These are phyloP conservation scores for Trichomalopsis sarcophagae DNA, from an alignment of 1,140 invertebrate genomes.

Conservation along the genomic window DNA sequence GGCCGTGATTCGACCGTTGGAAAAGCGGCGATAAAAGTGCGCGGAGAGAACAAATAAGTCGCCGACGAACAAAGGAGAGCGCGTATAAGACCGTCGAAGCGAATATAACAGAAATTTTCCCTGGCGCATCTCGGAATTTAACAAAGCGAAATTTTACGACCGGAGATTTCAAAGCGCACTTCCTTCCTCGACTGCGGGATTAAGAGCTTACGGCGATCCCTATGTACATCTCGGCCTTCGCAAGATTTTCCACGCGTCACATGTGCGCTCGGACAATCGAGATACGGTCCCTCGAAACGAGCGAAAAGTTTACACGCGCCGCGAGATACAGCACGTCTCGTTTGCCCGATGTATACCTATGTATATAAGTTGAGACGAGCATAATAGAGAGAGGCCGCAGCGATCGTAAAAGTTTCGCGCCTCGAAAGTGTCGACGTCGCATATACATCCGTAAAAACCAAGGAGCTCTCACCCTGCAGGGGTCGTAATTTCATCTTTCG, in stretches of 20 bases:
- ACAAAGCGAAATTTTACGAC: constrained; percentile 18
- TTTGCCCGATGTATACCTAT: too few relatives aligned
- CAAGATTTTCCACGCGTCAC: too few relatives aligned
- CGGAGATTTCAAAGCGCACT: not conserved
- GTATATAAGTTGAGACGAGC: too few relatives aligned
- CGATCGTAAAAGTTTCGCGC: constrained; percentile 25
- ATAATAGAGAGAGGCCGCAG: not conserved
- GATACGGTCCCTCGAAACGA: too few relatives aligned
- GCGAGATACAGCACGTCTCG: too few relatives aligned
- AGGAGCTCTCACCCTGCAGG: not conserved
- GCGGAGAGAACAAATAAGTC: not conserved
- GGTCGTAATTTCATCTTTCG: constrained; percentile 32
- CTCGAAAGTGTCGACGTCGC: not conserved
- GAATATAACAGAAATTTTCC: not conserved
- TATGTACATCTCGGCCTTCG: not conserved
- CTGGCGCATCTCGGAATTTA: not conserved
- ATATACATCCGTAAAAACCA: constrained; percentile 42
- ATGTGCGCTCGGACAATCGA: not conserved
- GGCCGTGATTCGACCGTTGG: too few relatives aligned
- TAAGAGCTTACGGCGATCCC: not conserved
- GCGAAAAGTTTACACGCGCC: too few relatives aligned
- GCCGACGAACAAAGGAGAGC: too few relatives aligned
- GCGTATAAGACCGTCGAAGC: too few relatives aligned
- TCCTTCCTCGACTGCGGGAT: not conserved
- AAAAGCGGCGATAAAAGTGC: too few relatives aligned